phyloP scores from a whole-genome alignment of 2,888 invertebrate species.

The Anarsia innoxiella region DNA sequence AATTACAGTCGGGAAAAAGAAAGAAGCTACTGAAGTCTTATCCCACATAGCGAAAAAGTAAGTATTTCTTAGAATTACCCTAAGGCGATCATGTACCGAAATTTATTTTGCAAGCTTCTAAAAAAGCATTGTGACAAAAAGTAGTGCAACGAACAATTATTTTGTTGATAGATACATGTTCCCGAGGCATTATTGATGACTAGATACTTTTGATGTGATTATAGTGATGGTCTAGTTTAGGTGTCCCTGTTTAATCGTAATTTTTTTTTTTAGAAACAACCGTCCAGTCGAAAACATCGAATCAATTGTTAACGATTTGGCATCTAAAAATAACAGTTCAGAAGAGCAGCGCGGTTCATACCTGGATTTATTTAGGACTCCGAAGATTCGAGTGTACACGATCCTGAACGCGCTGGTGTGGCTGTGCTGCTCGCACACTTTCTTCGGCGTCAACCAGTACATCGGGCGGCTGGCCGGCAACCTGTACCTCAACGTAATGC shows the following conservation, averaged over 20 bases:
- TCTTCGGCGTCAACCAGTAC: conserved; percentile 88
- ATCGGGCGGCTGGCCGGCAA: conserved; percentile 84
- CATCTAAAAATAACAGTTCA: neutral
- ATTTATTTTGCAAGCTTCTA: too few species aligned
- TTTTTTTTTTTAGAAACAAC: conserved; percentile 1
- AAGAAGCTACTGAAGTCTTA: conserved; percentile 77
- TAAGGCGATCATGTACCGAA: too few species aligned
- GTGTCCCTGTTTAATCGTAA: too few species aligned
- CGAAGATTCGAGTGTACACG: conserved; percentile 80
- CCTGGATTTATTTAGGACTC: conserved; percentile 79
- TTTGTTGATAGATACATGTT: too few species aligned
- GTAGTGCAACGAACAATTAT: too few species aligned
- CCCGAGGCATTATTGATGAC: too few species aligned
- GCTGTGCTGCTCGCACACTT: conserved; percentile 86
- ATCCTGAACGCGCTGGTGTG: conserved; percentile 81
- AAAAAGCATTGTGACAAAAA: too few species aligned
- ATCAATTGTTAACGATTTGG: neutral
- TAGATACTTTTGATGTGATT: too few species aligned
- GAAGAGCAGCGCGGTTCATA: conserved; percentile 45
- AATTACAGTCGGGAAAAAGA: conserved; percentile 78
- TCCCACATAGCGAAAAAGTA: conserved; percentile 76
- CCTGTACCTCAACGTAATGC: conserved; percentile 85
- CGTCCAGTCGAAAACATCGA: neutral
- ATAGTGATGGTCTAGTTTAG: too few species aligned
- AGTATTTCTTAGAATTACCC: conserved; percentile 20